Conservation (phyloP, 1,140 invertebrate species). For the Sycophaga agraensis region DNA sequence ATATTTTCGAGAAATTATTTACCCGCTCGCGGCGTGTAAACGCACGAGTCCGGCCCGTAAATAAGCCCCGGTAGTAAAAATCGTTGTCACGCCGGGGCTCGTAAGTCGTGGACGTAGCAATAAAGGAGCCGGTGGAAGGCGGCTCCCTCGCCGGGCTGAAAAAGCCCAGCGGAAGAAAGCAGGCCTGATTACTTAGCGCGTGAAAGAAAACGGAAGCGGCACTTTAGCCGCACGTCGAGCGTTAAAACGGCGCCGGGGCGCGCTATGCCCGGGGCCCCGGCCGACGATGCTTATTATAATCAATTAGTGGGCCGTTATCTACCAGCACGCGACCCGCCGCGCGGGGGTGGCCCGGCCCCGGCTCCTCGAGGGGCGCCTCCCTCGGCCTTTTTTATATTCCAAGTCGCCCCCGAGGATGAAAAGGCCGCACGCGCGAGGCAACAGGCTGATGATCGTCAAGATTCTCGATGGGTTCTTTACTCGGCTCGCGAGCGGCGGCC, state of each 20-base stretch:
- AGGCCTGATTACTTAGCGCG: no score
- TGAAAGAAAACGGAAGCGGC: constrained; percentile 33
- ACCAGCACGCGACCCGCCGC: constrained; percentile 42
- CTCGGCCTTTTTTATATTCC: constrained; percentile 51
- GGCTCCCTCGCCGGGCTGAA: no score
- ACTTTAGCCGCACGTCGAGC: constrained; percentile 31
- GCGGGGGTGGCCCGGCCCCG: constrained; percentile 7
- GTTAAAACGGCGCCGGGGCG: constrained; percentile 32
- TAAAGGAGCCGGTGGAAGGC: no score
- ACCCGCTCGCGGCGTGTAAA: no score
- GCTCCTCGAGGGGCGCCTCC: constrained; percentile 48
- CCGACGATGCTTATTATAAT: constrained; percentile 52
- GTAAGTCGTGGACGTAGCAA: no score
- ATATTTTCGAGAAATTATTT: no score
- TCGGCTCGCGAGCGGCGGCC: background rate
- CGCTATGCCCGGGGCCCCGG: background rate
- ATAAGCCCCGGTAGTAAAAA: no score
- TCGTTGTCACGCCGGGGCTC: no score
- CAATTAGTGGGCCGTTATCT: constrained; percentile 56
- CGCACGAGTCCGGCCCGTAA: no score
- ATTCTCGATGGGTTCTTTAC: constrained; percentile 34
- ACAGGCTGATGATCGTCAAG: constrained; percentile 57
- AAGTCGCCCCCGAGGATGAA: constrained; percentile 14
- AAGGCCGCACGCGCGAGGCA: constrained; percentile 38
- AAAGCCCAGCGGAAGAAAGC: no score